These are phyloP conservation scores for Theocolax elegans DNA, from an alignment of 1,140 invertebrate species.

Conservation along the genomic window DNA sequence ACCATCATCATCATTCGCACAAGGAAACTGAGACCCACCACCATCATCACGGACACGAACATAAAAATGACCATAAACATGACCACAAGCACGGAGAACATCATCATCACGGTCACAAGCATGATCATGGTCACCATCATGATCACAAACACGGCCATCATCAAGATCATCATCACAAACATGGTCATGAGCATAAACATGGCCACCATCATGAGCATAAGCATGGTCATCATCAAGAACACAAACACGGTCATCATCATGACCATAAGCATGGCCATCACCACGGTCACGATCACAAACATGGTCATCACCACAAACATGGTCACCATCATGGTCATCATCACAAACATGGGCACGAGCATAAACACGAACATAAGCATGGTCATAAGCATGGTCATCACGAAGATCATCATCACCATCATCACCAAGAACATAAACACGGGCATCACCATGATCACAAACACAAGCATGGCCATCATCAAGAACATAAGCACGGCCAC, in stretches of 20 bases:
- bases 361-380: slow-evolving; percentile 5
- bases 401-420: slow-evolving; percentile 9
- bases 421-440: slow-evolving; percentile 21
- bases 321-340: slow-evolving; percentile 11
- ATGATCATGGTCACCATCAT: slow-evolving; percentile 9
- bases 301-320: neutral
- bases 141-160: slow-evolving; percentile 16
- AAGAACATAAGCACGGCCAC: slow-evolving; percentile 17
- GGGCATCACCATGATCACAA: slow-evolving; percentile 16
- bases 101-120: slow-evolving; percentile 11
- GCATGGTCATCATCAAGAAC: slow-evolving; percentile 12
- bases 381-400: slow-evolving; percentile 3
- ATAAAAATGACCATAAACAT: slow-evolving; percentile 37
- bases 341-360: slow-evolving; percentile 11
- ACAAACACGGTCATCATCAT: slow-evolving; percentile 22
- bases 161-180: slow-evolving; percentile 19
- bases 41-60: slow-evolving; percentile 36
- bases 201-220: slow-evolving; percentile 25
- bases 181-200: slow-evolving; percentile 19
- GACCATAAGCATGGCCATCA: slow-evolving; percentile 19
- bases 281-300: slow-evolving; percentile 3
- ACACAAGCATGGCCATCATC: slow-evolving; percentile 11
- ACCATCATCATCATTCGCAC: slow-evolving; percentile 37
- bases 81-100: slow-evolving; percentile 15
- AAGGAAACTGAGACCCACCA: slow-evolving; percentile 38